phyloP scores from a whole-genome alignment of 2,888 invertebrate species.

The Ecliptopera silaceata region DNA sequence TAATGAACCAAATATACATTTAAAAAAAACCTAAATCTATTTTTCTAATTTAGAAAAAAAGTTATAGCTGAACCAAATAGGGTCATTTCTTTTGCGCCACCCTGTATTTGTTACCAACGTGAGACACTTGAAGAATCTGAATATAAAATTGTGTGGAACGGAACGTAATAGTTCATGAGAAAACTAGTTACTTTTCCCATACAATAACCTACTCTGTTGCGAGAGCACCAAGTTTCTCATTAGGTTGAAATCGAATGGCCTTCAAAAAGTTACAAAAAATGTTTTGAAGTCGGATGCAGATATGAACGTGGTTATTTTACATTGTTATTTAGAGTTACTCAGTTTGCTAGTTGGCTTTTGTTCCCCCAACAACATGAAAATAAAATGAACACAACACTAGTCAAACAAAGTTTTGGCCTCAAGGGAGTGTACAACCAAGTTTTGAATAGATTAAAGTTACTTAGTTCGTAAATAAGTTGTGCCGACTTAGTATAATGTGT shows the following conservation, averaged over 20 bases:
- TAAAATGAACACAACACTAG: not conserved
- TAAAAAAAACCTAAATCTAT: too few relatives aligned
- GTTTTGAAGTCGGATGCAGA: slow-evolving; percentile 53
- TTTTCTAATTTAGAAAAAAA: too few relatives aligned
- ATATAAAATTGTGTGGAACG: slow-evolving; percentile 12
- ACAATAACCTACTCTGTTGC: slow-evolving; percentile 9
- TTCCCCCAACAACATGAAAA: slow-evolving; percentile 19
- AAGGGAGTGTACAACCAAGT: slow-evolving; percentile 13
- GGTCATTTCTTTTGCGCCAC: too few relatives aligned
- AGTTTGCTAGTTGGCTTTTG: slow-evolving; percentile 42
- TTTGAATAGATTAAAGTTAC: slow-evolving; percentile 8
- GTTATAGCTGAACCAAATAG: too few relatives aligned
- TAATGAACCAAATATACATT: too few relatives aligned
- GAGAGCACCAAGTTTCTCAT: not conserved
- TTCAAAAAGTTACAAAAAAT: slow-evolving; percentile 60
- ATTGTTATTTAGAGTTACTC: slow-evolving; percentile 41
- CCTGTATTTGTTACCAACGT: too few relatives aligned
- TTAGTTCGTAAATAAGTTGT: slow-evolving; percentile 15
- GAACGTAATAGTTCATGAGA: slow-evolving; percentile 17
- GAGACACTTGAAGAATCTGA: too few relatives aligned
- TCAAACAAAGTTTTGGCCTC: slow-evolving; percentile 2
- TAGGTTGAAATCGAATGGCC: slow-evolving; percentile 41
- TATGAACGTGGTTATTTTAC: slow-evolving; percentile 62
- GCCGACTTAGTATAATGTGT: slow-evolving; percentile 15
- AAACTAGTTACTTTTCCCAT: not conserved